Percentiles rank a stretch among this genome's conserved stretches.
These are phyloP conservation scores for Strigamia crassipes DNA, from an alignment of 2,888 invertebrate genomes.

Conservation along the genomic window DNA sequence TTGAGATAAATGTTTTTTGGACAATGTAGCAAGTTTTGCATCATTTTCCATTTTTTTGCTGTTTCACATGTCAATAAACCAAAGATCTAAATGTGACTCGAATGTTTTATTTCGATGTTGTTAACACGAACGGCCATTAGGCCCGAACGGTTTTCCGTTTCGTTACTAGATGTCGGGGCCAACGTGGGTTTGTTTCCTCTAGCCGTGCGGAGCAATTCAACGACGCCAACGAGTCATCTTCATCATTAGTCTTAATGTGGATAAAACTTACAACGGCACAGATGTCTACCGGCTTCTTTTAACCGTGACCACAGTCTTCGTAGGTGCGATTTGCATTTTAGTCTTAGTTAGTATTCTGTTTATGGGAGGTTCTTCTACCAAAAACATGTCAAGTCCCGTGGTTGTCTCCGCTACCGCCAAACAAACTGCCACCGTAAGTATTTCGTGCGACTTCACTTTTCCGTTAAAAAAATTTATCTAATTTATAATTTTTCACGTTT, in stretches of 20 bases:
- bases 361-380: slow-evolving; percentile 47
- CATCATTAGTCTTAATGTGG: neutral
- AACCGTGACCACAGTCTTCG: neutral
- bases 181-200: neutral
- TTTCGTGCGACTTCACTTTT: neutral
- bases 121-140: neutral
- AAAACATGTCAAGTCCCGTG: slow-evolving; percentile 60
- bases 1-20: slow-evolving; percentile 39
- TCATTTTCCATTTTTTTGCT: neutral
- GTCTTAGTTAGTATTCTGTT: slow-evolving; percentile 20
- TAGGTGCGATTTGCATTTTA: slow-evolving; percentile 13
- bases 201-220: neutral
- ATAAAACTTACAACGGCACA: neutral
- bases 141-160: neutral
- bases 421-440: slow-evolving; percentile 82
- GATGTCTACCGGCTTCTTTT: slow-evolving; percentile 5
- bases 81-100: slow-evolving; percentile 7
- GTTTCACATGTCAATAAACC: slow-evolving; percentile 29
- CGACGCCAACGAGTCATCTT: neutral
- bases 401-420: slow-evolving; percentile 80
- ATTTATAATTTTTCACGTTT: slow-evolving; percentile 13
- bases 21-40: slow-evolving; percentile 1
- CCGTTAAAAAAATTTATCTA: neutral
- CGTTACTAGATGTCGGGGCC: neutral
- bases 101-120: neutral